Evolutionary conservation across 2,113 vertebrate species (phyloP), one percentile per base, ranked within the genome.

Genomic region (Otus sunia): DNA sequence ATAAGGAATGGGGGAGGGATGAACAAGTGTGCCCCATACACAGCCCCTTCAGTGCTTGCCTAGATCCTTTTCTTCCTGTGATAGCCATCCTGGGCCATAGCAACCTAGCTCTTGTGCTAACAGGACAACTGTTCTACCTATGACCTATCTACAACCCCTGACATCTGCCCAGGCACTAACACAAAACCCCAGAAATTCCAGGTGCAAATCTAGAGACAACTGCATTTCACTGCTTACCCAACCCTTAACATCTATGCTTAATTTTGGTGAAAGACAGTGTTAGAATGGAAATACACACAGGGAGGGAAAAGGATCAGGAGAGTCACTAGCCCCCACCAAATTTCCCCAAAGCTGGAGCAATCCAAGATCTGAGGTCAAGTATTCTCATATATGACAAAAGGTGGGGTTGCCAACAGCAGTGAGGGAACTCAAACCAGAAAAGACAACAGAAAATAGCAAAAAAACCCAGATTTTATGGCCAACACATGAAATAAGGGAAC

Each of bases 211-310:
- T 72, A 30, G 62, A 88, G 45, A n/a, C 20, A 60, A 3, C 25
- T 22, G 17, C 36, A 7, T 17, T 21, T 5, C 32, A 39, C 27
- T 73, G 36, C 47, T 62, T 43, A 52, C 39, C 39, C 55, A 74
- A 0, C 5, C 10, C 45, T 20, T 59, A 23, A 60, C 1, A 1
- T 3, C 53, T 52, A 6, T 23, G 11, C 11, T 66, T 30, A 37
- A 5, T 52, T 68, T 32, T 41, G 41, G 14, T 50, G 56, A 74
- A 62, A 64, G 62, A 10, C 15, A 15, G 16, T 69, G 32, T n/a
- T 58, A 58, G n/a, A 49, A 52, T 36, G 66, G 52, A 86, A 92
- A 56, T 9, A 17, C 6, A 14, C 10, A 39, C 11, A 32, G 52
- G 8, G 22, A 49, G 8, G 10, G 32, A 32, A 71, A 86, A 78